These are phyloP conservation scores for Chaetodon auriga DNA, from an alignment of 2,113 vertebrate genomes.

Conservation along the genomic window DNA sequence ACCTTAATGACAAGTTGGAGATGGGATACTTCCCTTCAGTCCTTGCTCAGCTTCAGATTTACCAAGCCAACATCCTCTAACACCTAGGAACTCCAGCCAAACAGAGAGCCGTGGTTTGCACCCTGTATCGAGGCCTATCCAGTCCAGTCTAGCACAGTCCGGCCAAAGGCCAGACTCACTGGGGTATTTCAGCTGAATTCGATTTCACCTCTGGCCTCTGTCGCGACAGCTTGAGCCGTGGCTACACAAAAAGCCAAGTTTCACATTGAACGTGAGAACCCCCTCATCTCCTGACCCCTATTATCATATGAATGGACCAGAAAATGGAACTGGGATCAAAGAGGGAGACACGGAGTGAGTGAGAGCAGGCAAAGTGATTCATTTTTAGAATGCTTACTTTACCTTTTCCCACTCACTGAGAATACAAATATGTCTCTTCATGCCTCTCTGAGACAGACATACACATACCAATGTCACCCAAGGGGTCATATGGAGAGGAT, in stretches of 20 bases:
- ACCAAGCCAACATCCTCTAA: slow-evolving; percentile 14
- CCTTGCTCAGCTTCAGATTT: slow-evolving; percentile 10
- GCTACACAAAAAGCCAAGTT: slow-evolving; percentile 90
- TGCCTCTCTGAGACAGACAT: slow-evolving; percentile 4
- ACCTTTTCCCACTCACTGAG: slow-evolving; percentile 13
- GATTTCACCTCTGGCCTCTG: slow-evolving; percentile 88
- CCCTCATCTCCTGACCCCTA: slow-evolving; percentile 93
- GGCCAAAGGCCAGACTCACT: slow-evolving; percentile 80
- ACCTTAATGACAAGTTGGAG: neutral
- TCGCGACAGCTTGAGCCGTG: slow-evolving; percentile 85
- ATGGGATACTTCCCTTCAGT: neutral
- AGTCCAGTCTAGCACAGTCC: slow-evolving; percentile 44
- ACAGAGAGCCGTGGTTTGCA: neutral
- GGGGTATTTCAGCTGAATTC: slow-evolving; percentile 87
- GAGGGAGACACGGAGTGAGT: slow-evolving; percentile 48
- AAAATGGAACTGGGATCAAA: slow-evolving; percentile 79
- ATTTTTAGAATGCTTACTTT: slow-evolving; percentile 33
- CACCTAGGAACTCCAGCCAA: slow-evolving; percentile 6
- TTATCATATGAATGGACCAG: slow-evolving; percentile 93
- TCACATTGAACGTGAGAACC: slow-evolving; percentile 95
- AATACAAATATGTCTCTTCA: slow-evolving; percentile 7
- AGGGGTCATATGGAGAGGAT: neutral
- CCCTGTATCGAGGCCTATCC: slow-evolving; percentile 7
- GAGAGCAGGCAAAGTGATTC: slow-evolving; percentile 42
- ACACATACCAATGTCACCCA: neutral